These are phyloP conservation scores for Garrulus glandarius DNA, from an alignment of 2,797 vertebrate genomes.

Conservation along the genomic window DNA sequence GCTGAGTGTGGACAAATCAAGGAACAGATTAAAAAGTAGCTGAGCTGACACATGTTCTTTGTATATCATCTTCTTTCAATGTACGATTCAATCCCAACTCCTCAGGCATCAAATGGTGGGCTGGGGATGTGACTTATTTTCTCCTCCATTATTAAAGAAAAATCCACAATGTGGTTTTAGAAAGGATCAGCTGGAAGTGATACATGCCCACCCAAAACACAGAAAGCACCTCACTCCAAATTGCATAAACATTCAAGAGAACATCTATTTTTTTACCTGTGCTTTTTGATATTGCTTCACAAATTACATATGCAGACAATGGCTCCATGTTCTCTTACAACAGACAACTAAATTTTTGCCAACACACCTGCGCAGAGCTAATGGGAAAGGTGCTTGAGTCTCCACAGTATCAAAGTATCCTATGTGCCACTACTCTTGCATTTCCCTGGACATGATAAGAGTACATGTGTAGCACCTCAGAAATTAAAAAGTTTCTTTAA, in stretches of 20 bases:
- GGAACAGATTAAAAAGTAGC: conserved; percentile 62
- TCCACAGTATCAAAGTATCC: background rate
- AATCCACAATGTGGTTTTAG: background rate
- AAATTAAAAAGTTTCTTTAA: background rate
- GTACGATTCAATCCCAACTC: background rate
- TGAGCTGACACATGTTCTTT: conserved; percentile 3
- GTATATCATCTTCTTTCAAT: background rate
- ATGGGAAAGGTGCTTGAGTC: background rate
- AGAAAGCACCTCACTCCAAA: background rate
- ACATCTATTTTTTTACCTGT: background rate
- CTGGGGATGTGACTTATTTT: background rate
- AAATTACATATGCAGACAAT: background rate
- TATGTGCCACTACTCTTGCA: background rate
- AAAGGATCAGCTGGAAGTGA: background rate
- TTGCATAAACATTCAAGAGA: background rate
- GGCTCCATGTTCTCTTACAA: background rate
- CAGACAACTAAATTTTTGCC: background rate
- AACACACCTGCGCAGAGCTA: background rate
- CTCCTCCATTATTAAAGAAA: background rate
- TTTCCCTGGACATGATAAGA: background rate
- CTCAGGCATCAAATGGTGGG: background rate
- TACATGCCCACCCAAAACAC: background rate
- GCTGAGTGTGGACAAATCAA: conserved; percentile 59
- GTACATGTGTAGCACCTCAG: background rate
- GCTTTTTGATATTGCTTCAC: background rate